These are phyloP conservation scores for Amiota communis DNA, from an alignment of 2,888 invertebrate species.

Conservation along the genomic window DNA sequence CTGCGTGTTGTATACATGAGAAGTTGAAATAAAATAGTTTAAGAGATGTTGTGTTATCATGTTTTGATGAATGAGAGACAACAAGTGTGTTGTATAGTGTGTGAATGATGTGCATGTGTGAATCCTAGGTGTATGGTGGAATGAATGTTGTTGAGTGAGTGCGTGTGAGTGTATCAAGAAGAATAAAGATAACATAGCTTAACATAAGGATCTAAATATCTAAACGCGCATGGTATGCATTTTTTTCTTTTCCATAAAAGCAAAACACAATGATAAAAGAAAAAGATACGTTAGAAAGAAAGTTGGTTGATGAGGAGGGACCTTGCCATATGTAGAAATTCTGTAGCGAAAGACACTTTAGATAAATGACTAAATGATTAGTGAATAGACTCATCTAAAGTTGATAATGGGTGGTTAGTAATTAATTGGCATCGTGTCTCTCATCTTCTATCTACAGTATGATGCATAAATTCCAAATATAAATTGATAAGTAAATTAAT, in stretches of 20 bases:
- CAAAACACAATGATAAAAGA: not conserved
- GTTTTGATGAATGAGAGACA: conserved; percentile 41
- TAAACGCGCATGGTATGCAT: conserved; percentile 34
- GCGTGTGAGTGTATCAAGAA: conserved; percentile 26
- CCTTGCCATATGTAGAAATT: no score
- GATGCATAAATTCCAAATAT: conserved; percentile 28
- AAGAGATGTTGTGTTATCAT: conserved; percentile 29
- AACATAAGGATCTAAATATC: no score
- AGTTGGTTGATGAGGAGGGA: no score
- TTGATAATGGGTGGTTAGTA: no score
- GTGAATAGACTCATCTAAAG: no score
- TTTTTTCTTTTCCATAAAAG: not conserved
- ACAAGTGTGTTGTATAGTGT: conserved; percentile 29
- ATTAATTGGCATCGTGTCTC: conserved; percentile 19
- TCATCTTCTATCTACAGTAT: conserved; percentile 41
- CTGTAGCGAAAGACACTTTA: no score
- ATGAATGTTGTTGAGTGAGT: conserved; percentile 22
- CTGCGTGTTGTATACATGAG: no score
- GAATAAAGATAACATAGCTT: no score
- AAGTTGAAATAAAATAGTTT: no score
- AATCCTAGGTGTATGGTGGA: not conserved
- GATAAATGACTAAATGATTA: no score
- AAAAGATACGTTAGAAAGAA: not conserved
- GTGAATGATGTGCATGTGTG: conserved; percentile 31
- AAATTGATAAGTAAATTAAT: conserved; percentile 39